A percentile compares a stretch with the other conserved stretches of the same genome.
Conservation (phyloP, 2,888 invertebrate species). For the Pseudolycoriella hygida region DNA sequence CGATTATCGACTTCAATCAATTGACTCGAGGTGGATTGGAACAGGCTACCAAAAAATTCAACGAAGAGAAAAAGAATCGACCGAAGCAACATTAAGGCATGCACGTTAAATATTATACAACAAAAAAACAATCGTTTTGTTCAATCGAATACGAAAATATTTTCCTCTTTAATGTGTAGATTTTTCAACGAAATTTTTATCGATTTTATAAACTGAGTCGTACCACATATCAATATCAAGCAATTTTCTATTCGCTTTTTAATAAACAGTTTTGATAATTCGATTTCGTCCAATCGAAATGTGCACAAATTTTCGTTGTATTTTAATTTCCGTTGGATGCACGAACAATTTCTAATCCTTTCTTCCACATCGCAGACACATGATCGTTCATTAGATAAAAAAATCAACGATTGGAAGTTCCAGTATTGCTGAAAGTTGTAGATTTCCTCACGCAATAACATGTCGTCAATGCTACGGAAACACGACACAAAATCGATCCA, state of each 20-base stretch:
- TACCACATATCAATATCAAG: conserved; percentile 14
- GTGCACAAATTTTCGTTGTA: conserved; percentile 19
- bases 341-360: conserved; percentile 11
- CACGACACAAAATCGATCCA: conserved; percentile 43
- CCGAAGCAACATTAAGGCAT: neutral
- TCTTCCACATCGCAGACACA: neutral
- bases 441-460: conserved; percentile 43
- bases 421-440: conserved; percentile 41
- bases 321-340: conserved; percentile 15
- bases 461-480: conserved; percentile 34
- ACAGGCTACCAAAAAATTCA: conserved; percentile 20
- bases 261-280: conserved; percentile 8
- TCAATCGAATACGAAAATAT: neutral
- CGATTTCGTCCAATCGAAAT: conserved; percentile 7
- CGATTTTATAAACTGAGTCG: neutral
- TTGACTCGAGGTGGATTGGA: conserved; percentile 43
- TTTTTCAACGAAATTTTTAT: neutral
- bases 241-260: neutral
- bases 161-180: neutral
- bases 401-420: conserved; percentile 55
- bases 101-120: neutral
- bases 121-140: no score
- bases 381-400: conserved; percentile 29
- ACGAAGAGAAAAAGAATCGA: neutral
- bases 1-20: conserved; percentile 56